phyloP scores from a whole-genome alignment of 2,888 invertebrate genomes.

The Limnephilus auricula region DNA sequence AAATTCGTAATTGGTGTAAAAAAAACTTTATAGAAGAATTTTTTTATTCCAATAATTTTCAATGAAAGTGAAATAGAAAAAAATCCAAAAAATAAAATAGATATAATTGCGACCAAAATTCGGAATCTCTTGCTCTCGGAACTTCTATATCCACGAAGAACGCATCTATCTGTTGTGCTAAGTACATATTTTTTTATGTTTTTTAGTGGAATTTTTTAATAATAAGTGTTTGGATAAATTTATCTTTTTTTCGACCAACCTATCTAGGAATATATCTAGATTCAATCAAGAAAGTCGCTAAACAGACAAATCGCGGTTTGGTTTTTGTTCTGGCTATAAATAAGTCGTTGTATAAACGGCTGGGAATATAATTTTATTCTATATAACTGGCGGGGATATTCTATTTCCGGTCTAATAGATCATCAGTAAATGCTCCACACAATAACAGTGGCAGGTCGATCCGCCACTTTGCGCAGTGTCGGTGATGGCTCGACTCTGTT shows the following conservation, averaged over 20 bases:
- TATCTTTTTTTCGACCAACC: no score
- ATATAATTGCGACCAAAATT: no score
- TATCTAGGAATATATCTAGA: no score
- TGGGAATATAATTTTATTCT: not conserved
- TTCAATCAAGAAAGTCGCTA: not conserved
- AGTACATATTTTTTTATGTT: no score
- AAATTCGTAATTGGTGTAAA: not conserved
- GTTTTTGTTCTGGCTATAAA: not conserved
- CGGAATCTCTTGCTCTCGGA: no score
- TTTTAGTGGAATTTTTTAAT: no score
- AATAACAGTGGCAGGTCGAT: not conserved
- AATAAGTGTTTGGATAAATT: no score
- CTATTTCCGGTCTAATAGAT: not conserved
- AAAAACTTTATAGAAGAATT: not conserved
- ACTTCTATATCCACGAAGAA: no score
- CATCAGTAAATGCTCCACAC: conserved; percentile 2
- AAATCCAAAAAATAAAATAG: no score
- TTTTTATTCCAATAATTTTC: no score
- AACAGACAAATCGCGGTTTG: not conserved
- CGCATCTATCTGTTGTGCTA: no score
- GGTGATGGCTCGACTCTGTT: not conserved
- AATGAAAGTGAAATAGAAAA: no score
- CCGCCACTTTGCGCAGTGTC: not conserved
- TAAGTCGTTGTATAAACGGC: not conserved
- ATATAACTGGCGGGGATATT: not conserved